A percentile compares a stretch with the other conserved stretches of the same genome.
phyloP scores from a whole-genome alignment of 1,140 invertebrate species.

The Mactra quadrangularis region DNA sequence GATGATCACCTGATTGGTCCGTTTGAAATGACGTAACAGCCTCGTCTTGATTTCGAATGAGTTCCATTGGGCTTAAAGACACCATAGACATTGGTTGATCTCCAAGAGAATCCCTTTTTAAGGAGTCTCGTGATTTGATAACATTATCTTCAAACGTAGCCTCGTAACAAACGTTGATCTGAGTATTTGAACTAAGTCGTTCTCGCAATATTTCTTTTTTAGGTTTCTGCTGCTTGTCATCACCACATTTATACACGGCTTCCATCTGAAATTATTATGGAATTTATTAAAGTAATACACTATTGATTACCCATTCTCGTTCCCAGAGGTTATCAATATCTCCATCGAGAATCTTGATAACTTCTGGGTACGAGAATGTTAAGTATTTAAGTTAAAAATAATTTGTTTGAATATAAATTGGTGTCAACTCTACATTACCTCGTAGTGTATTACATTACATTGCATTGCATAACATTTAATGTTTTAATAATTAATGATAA shows the following conservation, averaged over 20 bases:
- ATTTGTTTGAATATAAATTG: no score
- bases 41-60: slow-evolving; percentile 32
- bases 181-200: slow-evolving; percentile 5
- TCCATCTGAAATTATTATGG: slow-evolving; percentile 21
- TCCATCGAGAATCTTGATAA: no score
- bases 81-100: background rate
- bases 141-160: slow-evolving; percentile 6
- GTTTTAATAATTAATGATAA: no score
- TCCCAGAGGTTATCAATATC: background rate
- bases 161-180: slow-evolving; percentile 42
- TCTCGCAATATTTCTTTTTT: background rate
- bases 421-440: no score
- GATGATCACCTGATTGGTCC: slow-evolving; percentile 21
- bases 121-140: background rate
- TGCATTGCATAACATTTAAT: no score
- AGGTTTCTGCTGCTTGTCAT: slow-evolving; percentile 1
- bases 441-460: no score
- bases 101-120: background rate
- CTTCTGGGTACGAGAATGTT: no score
- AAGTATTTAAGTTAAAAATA: no score
- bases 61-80: background rate
- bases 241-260: slow-evolving; percentile 17
- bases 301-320: background rate
- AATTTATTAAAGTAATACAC: background rate
- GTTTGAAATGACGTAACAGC: slow-evolving; percentile 35